Base-by-base conservation (phyloP, 1,140 invertebrate species). In the Arion vulgaris region DNA sequence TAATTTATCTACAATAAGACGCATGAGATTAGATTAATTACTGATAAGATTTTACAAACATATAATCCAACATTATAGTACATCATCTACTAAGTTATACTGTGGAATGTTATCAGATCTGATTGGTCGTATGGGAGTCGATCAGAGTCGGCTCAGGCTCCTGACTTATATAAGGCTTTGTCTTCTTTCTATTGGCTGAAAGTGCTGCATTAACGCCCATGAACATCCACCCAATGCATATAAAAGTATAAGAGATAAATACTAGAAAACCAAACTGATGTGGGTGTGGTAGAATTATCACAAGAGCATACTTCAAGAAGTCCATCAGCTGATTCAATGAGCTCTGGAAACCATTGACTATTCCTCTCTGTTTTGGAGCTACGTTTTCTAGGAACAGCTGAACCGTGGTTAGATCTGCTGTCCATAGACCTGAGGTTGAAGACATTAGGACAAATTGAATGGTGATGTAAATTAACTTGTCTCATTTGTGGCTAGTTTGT, bases 311-410 rank as follows among this genome's bases (percentile, higher is more conserved):
- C 83, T 94, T 94, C 1, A 94, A 19, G 38, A 94, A 88, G 81
- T 93, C 92, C 89, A 94, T 91, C 4, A 92, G 83, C 86, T 92
- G 91, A 87, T 94, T 94, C 1, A 94, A 85, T 1, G 94, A 93
- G 75, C 89, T 92, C 85, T 95, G 94, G 53, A 94, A 93, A n/a
- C 94, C 94, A 85, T 93, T 93, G 5, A 95, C 91, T 23, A 93
- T 90, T 17, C 94, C 94, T 39, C 94, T 84, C 80, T 94, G 88
- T 32, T 84, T 80, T 83, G 94, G 93, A 9, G 84, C 86, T 13
- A 94, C 93, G n/a, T 87, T 86, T 86, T 94, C 94, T 86, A 95
- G 93, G 85, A 95, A 91, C 15, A 94, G 90, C 86, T 95, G 94
- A 23, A 93, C 94, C n/a, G 94, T 92, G 23, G 91, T 92, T 36